A percentile compares a stretch with the other conserved stretches of the same genome.
Evolutionary conservation across 2,888 invertebrate genomes (phyloP).

Genomic region (Rhopalosiphum nymphaeae): DNA sequence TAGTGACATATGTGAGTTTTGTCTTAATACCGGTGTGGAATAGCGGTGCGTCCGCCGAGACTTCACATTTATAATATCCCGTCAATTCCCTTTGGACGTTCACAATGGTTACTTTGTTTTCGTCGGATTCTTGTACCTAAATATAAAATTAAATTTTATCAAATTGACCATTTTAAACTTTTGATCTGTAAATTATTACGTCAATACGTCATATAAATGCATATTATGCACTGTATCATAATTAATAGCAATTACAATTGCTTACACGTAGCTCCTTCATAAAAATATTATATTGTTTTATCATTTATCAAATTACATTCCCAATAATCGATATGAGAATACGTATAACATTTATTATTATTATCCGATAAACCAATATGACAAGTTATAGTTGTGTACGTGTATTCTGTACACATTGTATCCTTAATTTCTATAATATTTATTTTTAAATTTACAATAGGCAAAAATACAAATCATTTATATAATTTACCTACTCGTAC

Average conservation of each 20-base stretch:
- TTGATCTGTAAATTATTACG: not conserved
- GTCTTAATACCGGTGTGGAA: constrained; percentile 79
- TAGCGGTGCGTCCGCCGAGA: constrained; percentile 79
- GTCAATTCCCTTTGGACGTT: constrained; percentile 78
- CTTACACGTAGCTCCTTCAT: no score
- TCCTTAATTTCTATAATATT: not conserved
- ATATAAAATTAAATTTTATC: constrained; percentile 65
- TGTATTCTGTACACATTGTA: not conserved
- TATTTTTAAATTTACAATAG: not conserved
- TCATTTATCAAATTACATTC: not conserved
- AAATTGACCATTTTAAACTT: not conserved
- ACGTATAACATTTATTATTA: not conserved
- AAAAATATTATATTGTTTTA: not conserved
- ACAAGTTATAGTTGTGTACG: not conserved
- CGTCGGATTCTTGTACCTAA: constrained; percentile 75
- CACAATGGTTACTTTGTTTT: constrained; percentile 78
- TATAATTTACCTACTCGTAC: no score
- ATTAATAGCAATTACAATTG: no score
- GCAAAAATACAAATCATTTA: no score
- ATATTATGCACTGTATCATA: not conserved
- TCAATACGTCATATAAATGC: not conserved
- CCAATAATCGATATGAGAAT: not conserved
- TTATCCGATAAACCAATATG: not conserved
- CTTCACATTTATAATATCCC: constrained; percentile 81
- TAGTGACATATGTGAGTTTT: constrained; percentile 78